phyloP scores from a whole-genome alignment of 2,888 invertebrate genomes.

The Bimastos eiseni region DNA sequence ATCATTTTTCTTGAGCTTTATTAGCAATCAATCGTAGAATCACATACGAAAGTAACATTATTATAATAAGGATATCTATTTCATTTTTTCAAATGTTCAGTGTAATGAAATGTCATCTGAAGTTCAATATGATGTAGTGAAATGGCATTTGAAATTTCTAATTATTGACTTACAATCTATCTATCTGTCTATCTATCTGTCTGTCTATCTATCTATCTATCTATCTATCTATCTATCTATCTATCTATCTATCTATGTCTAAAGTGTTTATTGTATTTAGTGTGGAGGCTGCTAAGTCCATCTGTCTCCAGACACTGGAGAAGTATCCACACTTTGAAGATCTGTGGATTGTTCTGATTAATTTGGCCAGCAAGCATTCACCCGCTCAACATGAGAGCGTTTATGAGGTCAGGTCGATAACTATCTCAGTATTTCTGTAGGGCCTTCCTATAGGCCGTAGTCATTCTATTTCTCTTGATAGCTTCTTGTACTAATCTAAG shows the following conservation, averaged over 20 bases:
- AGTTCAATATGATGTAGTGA: background rate
- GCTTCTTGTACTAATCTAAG: background rate
- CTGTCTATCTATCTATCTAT: too few relatives aligned
- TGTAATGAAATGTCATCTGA: background rate
- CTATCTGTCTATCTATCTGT: too few relatives aligned
- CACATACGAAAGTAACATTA: too few relatives aligned
- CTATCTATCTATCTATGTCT: too few relatives aligned
- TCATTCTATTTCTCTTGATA: background rate
- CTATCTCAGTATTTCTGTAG: background rate
- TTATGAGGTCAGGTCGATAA: background rate
- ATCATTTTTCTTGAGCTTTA: too few relatives aligned
- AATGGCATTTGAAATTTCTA: background rate
- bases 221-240: too few relatives aligned
- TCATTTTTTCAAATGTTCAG: too few relatives aligned
- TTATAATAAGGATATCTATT: too few relatives aligned
- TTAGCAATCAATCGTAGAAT: too few relatives aligned
- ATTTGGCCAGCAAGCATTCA: background rate
- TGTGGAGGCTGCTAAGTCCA: background rate
- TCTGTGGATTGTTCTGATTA: background rate
- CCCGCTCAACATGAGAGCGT: background rate
- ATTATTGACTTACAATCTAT: too few relatives aligned
- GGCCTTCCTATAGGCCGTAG: background rate
- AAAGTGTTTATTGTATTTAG: background rate
- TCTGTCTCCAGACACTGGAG: background rate
- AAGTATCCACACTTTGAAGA: constrained; percentile 2